Percentiles rank a stretch among this genome's conserved stretches.
phyloP scores from a whole-genome alignment of 1,140 invertebrate genomes.

The Holotrichia oblita region DNA sequence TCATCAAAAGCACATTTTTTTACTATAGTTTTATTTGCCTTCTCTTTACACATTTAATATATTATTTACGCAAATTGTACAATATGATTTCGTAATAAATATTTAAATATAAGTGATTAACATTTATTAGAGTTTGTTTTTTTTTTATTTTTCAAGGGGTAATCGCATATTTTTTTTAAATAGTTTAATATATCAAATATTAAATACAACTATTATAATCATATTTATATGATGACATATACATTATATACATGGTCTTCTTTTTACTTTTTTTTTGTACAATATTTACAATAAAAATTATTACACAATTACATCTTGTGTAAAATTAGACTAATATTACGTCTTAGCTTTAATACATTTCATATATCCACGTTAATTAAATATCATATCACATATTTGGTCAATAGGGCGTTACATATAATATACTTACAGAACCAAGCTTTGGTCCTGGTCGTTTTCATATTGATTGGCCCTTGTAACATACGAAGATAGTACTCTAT shows the following conservation, averaged over 20 bases:
- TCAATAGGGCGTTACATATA: not conserved
- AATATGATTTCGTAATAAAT: too few species aligned
- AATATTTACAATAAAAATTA: conserved; percentile 4
- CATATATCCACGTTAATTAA: not conserved
- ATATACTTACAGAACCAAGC: too few species aligned
- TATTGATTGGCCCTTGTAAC: not conserved
- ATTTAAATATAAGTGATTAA: too few species aligned
- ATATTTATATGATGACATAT: not conserved
- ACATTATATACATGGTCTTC: not conserved
- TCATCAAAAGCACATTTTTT: too few species aligned
- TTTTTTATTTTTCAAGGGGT: too few species aligned
- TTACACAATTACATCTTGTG: not conserved
- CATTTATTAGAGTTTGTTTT: too few species aligned
- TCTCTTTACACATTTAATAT: too few species aligned
- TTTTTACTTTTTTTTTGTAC: not conserved
- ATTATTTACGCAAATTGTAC: too few species aligned
- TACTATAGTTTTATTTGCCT: too few species aligned
- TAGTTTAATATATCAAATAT: not conserved
- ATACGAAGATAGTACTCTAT: not conserved
- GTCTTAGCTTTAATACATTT: too few species aligned
- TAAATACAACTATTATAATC: not conserved
- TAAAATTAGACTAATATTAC: not conserved
- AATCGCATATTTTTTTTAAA: not conserved
- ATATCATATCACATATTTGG: conserved; percentile 9
- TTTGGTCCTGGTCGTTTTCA: too few species aligned